A percentile compares a stretch with the other conserved stretches of the same genome.
Conservation (phyloP, 2,888 invertebrate species). For the Lepidochrysops patricia region DNA sequence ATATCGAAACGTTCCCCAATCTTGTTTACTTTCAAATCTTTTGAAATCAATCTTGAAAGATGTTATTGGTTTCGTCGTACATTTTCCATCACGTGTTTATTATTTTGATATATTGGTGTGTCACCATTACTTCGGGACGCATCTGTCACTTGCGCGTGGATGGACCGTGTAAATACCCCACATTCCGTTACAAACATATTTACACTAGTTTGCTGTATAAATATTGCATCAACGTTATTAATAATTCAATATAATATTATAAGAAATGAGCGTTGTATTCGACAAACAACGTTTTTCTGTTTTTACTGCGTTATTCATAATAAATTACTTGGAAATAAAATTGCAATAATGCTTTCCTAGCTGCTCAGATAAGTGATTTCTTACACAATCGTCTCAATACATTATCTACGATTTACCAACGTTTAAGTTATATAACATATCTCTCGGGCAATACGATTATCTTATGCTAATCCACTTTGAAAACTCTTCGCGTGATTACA, state of each 20-base stretch:
- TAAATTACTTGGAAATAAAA: no score
- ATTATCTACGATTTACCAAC: neutral
- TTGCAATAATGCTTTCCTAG: no score
- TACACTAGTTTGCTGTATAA: neutral
- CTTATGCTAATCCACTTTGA: neutral
- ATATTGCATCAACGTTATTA: neutral
- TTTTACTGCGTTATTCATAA: no score
- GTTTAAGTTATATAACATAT: neutral
- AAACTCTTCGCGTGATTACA: neutral
- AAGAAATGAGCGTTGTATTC: neutral
- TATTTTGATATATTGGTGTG: neutral
- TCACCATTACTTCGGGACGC: neutral
- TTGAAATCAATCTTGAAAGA: neutral
- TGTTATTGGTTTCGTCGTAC: neutral
- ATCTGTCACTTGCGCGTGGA: neutral
- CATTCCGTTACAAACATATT: neutral
- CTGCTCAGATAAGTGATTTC: no score
- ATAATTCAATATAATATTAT: neutral
- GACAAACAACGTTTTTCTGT: neutral
- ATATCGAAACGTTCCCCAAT: neutral
- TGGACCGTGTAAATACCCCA: neutral
- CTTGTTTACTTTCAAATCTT: neutral
- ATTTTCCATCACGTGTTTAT: neutral
- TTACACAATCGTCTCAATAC: neutral
- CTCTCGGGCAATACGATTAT: neutral